These are phyloP conservation scores for Oscarella lobularis DNA, from an alignment of 37 sponge, comb jelly and placozoan species.

Conservation along the genomic window DNA sequence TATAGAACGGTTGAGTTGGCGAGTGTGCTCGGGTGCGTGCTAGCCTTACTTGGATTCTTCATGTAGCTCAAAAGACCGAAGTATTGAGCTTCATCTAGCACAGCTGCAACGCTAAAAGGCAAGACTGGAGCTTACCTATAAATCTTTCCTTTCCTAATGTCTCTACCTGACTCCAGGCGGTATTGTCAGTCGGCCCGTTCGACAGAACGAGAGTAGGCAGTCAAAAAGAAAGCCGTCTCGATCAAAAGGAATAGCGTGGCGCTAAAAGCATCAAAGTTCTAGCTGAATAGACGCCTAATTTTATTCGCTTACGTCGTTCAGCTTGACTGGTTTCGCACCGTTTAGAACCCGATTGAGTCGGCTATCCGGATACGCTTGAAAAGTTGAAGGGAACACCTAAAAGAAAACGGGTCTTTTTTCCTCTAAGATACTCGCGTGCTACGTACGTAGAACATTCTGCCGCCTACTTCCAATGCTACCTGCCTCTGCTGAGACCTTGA, in stretches of 20 bases:
- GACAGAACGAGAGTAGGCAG: conserved; percentile 5
- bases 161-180: conserved; percentile 5
- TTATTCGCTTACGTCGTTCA: neutral
- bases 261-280: neutral
- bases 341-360: neutral
- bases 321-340: neutral
- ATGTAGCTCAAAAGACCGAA: neutral
- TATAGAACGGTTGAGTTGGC: no score
- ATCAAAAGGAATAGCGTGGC: conserved; percentile 6
- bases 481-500: neutral
- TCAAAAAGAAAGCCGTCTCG: conserved; percentile 12
- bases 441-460: neutral
- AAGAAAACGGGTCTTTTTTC: no score
- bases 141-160: neutral
- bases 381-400: neutral
- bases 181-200: conserved; percentile 13
- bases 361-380: neutral
- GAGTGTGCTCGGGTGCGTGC: no score
- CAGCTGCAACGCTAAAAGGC: neutral
- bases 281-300: no score
- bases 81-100: neutral
- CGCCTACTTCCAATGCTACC: neutral
- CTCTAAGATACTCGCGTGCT: no score
- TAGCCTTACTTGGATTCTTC: neutral
- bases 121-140: neutral